Percentiles rank a stretch among this genome's conserved stretches.
phyloP scores from a whole-genome alignment of 2,888 invertebrate species.

The Melanargia galathea region DNA sequence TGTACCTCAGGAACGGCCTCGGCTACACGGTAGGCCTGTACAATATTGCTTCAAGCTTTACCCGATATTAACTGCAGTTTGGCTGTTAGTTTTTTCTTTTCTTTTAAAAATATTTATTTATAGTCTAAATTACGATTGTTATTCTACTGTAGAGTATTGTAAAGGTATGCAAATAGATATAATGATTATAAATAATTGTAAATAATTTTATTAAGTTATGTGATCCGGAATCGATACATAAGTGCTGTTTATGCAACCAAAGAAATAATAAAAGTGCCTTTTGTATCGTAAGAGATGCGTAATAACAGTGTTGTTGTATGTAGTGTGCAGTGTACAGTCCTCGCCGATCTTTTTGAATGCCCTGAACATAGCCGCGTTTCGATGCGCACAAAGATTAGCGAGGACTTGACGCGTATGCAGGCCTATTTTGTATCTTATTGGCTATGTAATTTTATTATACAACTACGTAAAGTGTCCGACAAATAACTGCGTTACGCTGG shows the following conservation, averaged over 20 bases:
- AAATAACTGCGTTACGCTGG: no score
- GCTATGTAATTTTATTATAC: no score
- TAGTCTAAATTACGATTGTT: conserved; percentile 6
- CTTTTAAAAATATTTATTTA: conserved; percentile 12
- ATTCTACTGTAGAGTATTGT: conserved; percentile 16
- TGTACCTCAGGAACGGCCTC: no score
- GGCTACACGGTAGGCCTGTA: no score
- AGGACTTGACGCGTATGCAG: no score
- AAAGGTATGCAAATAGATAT: conserved; percentile 27
- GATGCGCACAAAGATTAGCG: no score
- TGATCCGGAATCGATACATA: conserved; percentile 32
- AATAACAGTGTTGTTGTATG: neutral
- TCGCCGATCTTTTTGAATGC: no score
- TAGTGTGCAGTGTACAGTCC: neutral
- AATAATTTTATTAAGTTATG: conserved; percentile 27
- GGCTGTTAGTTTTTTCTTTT: neutral
- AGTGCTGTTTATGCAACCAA: conserved; percentile 45
- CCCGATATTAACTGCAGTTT: neutral
- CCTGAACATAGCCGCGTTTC: no score
- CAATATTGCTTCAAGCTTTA: neutral
- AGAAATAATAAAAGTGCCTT: conserved; percentile 52
- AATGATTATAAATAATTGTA: conserved; percentile 29
- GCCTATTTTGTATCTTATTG: no score
- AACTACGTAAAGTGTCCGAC: no score
- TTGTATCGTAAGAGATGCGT: conserved; percentile 40